Percentiles rank a stretch among this genome's conserved stretches.
phyloP scores from a whole-genome alignment of 2,797 vertebrate species.

The Lepidocolaptes lacrymiger region DNA sequence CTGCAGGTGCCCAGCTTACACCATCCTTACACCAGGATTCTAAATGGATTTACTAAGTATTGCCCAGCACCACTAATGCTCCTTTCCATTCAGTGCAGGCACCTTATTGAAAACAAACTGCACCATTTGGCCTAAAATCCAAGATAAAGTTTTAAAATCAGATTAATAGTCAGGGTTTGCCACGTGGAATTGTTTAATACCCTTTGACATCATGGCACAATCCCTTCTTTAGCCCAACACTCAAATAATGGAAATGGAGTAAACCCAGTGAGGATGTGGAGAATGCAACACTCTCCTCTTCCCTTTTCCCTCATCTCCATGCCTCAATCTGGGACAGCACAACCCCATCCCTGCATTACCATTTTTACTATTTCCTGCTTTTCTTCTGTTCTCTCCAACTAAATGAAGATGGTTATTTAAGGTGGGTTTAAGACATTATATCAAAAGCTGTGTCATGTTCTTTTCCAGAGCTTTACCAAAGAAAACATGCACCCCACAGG shows the following conservation, averaged over 20 bases:
- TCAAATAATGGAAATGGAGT: neutral
- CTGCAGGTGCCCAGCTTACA: neutral
- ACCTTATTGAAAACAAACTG: neutral
- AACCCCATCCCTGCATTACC: neutral
- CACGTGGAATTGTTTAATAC: neutral
- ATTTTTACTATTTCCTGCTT: neutral
- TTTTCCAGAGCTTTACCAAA: neutral
- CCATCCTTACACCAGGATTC: neutral
- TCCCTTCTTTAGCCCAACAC: neutral
- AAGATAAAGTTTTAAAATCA: neutral
- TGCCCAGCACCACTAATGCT: neutral
- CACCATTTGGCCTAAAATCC: neutral
- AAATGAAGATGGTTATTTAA: neutral
- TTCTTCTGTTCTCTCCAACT: neutral
- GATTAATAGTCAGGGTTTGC: neutral
- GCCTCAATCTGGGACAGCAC: neutral
- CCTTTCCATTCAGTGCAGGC: neutral
- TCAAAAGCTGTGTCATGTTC: neutral
- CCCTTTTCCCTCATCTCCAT: neutral
- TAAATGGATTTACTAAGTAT: neutral
- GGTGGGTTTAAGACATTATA: neutral
- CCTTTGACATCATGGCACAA: rapidly evolving
- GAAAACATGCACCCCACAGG: neutral
- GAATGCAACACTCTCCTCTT: neutral
- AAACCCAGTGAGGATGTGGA: neutral